Conservation (phyloP, 2,797 vertebrate genomes). For the Galagoides demidoff region DNA sequence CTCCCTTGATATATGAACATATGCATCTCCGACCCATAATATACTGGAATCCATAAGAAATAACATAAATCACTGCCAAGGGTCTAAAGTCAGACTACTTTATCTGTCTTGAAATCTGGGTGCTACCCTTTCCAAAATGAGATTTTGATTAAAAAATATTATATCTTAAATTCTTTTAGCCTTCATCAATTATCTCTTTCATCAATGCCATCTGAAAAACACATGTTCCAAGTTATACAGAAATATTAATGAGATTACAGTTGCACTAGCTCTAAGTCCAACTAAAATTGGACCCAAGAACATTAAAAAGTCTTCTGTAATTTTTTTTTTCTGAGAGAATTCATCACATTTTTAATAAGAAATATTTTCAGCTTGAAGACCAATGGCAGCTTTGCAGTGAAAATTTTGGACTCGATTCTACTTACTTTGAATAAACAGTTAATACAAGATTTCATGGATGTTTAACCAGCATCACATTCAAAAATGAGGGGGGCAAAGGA, state of each 20-base stretch:
- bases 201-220: slow-evolving; percentile 81
- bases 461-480: slow-evolving; percentile 1
- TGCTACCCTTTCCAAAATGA: slow-evolving; percentile 79
- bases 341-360: background rate
- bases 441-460: background rate
- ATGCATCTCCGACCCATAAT: slow-evolving; percentile 87
- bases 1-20: slow-evolving; percentile 80
- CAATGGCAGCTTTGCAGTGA: background rate
- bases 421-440: slow-evolving; percentile 11
- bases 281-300: slow-evolving; percentile 65
- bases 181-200: slow-evolving; percentile 69
- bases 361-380: background rate
- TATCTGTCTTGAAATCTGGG: slow-evolving; percentile 69
- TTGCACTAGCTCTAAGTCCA: slow-evolving; percentile 61
- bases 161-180: slow-evolving; percentile 80
- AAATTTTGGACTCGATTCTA: slow-evolving; percentile 1
- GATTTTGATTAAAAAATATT: slow-evolving; percentile 87
- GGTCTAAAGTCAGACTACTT: slow-evolving; percentile 65
- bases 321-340: slow-evolving; percentile 51
- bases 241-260: slow-evolving; percentile 69
- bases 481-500: background rate
- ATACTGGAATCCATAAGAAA: slow-evolving; percentile 81
- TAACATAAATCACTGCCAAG: slow-evolving; percentile 90
- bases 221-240: slow-evolving; percentile 72
- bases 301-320: slow-evolving; percentile 43